Evolutionary conservation across 1,140 invertebrate genomes (phyloP).

Genomic region (Calliphora vicina): DNA sequence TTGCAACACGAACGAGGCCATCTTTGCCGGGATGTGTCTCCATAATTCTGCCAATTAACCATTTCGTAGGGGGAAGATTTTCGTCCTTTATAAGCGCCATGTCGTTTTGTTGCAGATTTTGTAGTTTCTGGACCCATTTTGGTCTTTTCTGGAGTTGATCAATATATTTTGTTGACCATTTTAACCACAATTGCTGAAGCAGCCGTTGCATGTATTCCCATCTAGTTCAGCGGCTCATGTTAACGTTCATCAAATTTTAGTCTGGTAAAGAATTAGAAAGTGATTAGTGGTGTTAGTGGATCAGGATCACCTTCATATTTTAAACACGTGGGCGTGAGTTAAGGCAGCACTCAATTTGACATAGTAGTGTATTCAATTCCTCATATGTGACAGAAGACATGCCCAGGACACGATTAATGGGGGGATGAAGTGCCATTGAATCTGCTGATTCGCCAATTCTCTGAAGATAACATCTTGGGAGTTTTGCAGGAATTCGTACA

Average conservation of each 20-base stretch:
- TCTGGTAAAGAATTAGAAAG: conserved; percentile 51
- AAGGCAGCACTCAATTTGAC: conserved; percentile 46
- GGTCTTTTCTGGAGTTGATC: conserved; percentile 45
- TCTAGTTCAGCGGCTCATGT: conserved; percentile 44
- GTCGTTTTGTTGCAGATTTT: conserved; percentile 39
- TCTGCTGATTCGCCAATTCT: not conserved
- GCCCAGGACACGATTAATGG: conserved; percentile 41
- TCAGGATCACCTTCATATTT: conserved; percentile 34
- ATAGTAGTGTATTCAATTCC: conserved; percentile 47
- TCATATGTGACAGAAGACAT: conserved; percentile 44
- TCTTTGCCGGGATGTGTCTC: conserved; percentile 45
- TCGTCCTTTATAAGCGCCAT: conserved; percentile 46
- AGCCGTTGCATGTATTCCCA: conserved; percentile 46
- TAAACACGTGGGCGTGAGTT: conserved; percentile 47
- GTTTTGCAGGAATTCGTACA: conserved; percentile 45
- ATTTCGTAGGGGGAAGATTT: conserved; percentile 43
- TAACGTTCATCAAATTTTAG: not conserved
- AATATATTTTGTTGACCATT: conserved; percentile 52
- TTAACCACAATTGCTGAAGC: conserved; percentile 49
- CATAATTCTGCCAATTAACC: conserved; percentile 44
- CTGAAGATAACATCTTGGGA: conserved; percentile 36
- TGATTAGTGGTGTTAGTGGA: conserved; percentile 49
- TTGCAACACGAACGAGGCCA: conserved; percentile 44
- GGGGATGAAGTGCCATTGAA: conserved; percentile 42
- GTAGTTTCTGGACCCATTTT: conserved; percentile 44